Base-by-base conservation (phyloP, 2,888 invertebrate genomes). In the Euphydryas editha region DNA sequence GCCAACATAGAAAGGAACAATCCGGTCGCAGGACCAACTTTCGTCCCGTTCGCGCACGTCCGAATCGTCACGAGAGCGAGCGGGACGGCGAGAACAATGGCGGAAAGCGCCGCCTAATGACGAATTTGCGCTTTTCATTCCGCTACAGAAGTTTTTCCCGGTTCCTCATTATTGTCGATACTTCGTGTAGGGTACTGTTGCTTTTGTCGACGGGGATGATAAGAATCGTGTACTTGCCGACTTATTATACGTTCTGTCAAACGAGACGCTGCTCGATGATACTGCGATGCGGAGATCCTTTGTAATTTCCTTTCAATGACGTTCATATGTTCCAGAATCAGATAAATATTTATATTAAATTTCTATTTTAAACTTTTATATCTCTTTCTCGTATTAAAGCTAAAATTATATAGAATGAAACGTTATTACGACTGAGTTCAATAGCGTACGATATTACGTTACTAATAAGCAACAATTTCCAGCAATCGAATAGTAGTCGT, bases 61-160 rank as follows among this genome's bases (percentile, higher is more conserved):
- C 68, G 72, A 65, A 64, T 73, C 73, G 67, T 56, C 68, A 39
- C 55, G 42, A 73, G 82, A 72, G 73, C 47, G 81, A 88, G 75
- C 68, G 82, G 81, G 85, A 88, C 73, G 76, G 81, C 73, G 74
- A 81, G 83, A 87, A 91, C 88, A 92, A 91, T 90, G 89, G 87
- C 86, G 90, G 90, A 87, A 90, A 91, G 87, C 90, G 90, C 90
- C 89, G 88, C 88, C 92, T 92, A 92, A 92, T 92, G 92, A 91
- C 92, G 92, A 92, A 92, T 92, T 92, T 92, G 92, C 92, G 92
- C 92, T 92, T 92, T 92, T 92, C 92, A 92, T 92, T 91, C 90
- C 91, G 90, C 90, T 88, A 92, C 92, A 92, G 86, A 92, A 92
- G 91, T 92, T 92, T 92, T 92, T 92, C 92, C 89, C 92, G 90